Base-by-base conservation (phyloP, 1,140 invertebrate genomes). In the Battus philenor region DNA sequence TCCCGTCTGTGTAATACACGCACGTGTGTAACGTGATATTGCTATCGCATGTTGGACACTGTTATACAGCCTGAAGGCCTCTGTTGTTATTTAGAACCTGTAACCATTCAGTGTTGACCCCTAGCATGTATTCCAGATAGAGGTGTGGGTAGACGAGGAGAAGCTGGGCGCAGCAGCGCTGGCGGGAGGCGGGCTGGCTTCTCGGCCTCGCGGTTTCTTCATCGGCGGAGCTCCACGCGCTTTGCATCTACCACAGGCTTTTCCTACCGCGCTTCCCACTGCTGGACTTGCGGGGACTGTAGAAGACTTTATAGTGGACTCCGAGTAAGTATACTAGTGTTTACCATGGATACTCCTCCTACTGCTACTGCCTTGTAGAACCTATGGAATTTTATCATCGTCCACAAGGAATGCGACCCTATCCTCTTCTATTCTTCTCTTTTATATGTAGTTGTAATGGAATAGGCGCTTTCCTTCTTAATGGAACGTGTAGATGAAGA, bases 101-200 rank as follows among this genome's bases (percentile, higher is more conserved):
- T 20, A 3, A 20, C 22, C 8, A 38, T 12, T 9, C 16, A 24
- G 15, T 20, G 18, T 47, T 22, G 33, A 39, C 15, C 24, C 11
- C 13, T 26, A n/a, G 18, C 17, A 7, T 27, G 13, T 27, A 22
- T 36, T 73, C 4, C 54, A 87, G 66, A 59, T 93, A 41, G 90
- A 91, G 49, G 62, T 94, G 13, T 88, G 90, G 71, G 86, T 93
- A 5, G 92, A 94, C 71, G 93, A 94, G 59, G 81, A 87, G 29
- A 65, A 83, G 24, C 71, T 90, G 32, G 88, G 85, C n/a, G 68
- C 67, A 0, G 88, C 86, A 1, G 71, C 72, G 2, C 62, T 94
- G 1, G 86, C 81, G 10, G 88, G 87, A 33, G 82, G 86, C 43
- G 86, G 86, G 1, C 80, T 83, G 4, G 54, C 85, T 0, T 74